Percentiles rank a stretch among this genome's conserved stretches.
Evolutionary conservation across 2,888 invertebrate genomes (phyloP).

Genomic region (Idaea straminata): DNA sequence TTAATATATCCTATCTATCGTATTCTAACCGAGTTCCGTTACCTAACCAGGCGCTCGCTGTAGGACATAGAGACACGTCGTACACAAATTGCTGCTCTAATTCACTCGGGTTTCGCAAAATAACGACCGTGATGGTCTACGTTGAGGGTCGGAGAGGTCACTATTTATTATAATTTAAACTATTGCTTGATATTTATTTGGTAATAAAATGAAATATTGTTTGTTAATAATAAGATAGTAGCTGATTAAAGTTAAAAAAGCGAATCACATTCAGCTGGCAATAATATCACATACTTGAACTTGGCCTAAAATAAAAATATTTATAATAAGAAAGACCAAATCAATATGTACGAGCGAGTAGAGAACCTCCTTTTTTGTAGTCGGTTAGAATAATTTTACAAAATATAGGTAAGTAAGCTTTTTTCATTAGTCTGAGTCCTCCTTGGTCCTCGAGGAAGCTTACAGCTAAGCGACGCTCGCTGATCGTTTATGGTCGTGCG

Average conservation of each 20-base stretch:
- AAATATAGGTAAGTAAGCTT: too few relatives aligned
- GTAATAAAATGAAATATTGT: background rate
- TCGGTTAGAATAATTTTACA: too few relatives aligned
- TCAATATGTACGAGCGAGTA: too few relatives aligned
- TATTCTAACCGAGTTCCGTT: background rate
- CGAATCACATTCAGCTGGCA: background rate
- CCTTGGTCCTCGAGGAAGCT: too few relatives aligned
- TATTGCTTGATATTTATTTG: conserved; percentile 25
- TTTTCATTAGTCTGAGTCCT: too few relatives aligned
- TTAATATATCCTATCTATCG: too few relatives aligned
- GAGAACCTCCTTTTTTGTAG: too few relatives aligned
- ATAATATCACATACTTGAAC: background rate
- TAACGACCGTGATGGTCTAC: conserved; percentile 47
- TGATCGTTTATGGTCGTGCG: too few relatives aligned
- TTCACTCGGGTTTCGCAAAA: conserved; percentile 72
- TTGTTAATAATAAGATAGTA: too few relatives aligned
- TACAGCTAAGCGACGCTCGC: too few relatives aligned
- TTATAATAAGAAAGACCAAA: too few relatives aligned
- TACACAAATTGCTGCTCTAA: conserved; percentile 71
- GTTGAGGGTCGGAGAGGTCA: conserved; percentile 48
- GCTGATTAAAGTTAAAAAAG: background rate
- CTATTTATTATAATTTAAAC: conserved; percentile 39
- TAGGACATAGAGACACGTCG: conserved; percentile 1
- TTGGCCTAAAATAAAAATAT: background rate
- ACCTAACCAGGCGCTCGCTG: background rate